Conservation (phyloP, 1,140 invertebrate species). For the Drosophila nasuta region DNA sequence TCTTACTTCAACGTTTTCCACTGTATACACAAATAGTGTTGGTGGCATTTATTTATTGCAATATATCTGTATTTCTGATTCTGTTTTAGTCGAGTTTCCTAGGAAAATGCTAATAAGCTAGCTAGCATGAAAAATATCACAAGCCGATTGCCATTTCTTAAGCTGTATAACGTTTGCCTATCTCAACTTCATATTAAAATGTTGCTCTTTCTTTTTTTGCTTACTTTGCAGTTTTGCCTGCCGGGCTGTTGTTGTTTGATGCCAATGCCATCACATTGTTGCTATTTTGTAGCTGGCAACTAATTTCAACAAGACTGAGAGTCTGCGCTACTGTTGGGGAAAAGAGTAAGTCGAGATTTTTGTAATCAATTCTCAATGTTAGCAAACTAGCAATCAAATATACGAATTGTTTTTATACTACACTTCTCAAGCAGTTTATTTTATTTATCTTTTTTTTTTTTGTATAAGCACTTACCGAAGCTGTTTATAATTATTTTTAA, state of each 20-base stretch:
- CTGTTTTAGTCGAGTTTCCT: conserved; percentile 7
- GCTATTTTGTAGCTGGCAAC: conserved; percentile 42
- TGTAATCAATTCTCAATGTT: conserved; percentile 41
- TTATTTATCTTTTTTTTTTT: not conserved
- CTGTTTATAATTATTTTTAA: not conserved
- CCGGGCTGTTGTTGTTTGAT: conserved; percentile 38
- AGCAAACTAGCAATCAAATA: not conserved
- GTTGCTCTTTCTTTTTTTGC: conserved; percentile 43
- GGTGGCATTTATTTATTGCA: conserved; percentile 53
- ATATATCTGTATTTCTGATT: conserved; percentile 10
- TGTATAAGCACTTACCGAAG: not conserved
- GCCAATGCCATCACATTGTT: conserved; percentile 46
- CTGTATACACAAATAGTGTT: conserved; percentile 6
- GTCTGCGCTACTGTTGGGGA: not conserved
- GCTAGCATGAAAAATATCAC: conserved; percentile 17
- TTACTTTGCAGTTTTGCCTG: conserved; percentile 59
- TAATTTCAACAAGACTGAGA: conserved; percentile 46
- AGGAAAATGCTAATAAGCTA: conserved; percentile 64
- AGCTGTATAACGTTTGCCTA: conserved; percentile 11
- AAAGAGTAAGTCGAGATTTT: conserved; percentile 48
- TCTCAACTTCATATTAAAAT: conserved; percentile 61
- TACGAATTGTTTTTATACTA: not conserved
- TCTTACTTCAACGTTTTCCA: conserved; percentile 20
- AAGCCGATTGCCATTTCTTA: conserved; percentile 41
- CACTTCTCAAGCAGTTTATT: not conserved